phyloP scores from a whole-genome alignment of 2,113 vertebrate genomes.

The Lethenteron camtschaticum region DNA sequence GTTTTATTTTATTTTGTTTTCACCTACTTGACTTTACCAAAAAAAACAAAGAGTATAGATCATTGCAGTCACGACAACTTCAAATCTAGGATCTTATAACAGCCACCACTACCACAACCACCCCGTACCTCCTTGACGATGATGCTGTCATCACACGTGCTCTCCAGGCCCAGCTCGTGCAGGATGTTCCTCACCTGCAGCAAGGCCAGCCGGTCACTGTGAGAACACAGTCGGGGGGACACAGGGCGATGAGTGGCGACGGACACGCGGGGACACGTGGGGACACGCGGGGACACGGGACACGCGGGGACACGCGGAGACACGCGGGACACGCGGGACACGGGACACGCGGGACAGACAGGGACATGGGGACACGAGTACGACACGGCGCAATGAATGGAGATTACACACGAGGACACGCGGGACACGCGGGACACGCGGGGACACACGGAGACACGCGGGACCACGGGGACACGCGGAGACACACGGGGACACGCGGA shows the following conservation, averaged over 20 bases:
- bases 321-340: background rate
- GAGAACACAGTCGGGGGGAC: background rate
- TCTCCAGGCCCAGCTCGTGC: conserved; percentile 64
- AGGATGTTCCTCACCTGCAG: conserved; percentile 77
- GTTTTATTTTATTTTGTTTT: too few relatives aligned
- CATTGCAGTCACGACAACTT: too few relatives aligned
- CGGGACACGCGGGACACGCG: too few relatives aligned
- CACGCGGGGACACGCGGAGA: background rate
- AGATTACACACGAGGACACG: too few relatives aligned
- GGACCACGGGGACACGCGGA: background rate
- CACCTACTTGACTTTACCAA: too few relatives aligned
- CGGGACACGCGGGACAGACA: background rate
- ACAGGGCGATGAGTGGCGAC: background rate
- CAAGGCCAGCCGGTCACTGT: conserved; percentile 67
- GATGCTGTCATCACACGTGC: conserved; percentile 77
- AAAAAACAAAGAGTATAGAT: too few relatives aligned
- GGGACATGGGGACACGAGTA: too few relatives aligned
- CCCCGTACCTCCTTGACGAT: conserved; percentile 55
- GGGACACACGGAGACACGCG: too few relatives aligned
- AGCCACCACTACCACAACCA: too few relatives aligned
- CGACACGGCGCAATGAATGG: too few relatives aligned
- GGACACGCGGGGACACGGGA: conserved; percentile 1
- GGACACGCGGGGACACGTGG: background rate
- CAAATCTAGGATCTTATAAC: too few relatives aligned
- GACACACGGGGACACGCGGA: background rate